A percentile compares a stretch with the other conserved stretches of the same genome.
These are phyloP conservation scores for Aphelinus certus DNA, from an alignment of 1,140 invertebrate genomes.

Conservation along the genomic window DNA sequence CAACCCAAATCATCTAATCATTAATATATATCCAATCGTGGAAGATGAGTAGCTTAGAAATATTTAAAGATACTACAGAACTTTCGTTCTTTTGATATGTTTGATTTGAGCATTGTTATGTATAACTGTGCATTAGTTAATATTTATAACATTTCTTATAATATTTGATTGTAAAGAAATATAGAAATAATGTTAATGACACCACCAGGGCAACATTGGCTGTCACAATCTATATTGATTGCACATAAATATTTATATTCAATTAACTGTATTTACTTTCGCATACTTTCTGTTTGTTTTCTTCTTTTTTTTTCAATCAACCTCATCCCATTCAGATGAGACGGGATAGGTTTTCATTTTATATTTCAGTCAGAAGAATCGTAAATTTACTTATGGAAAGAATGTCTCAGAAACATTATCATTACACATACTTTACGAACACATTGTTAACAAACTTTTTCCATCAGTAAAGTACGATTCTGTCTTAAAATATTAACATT, in stretches of 20 bases:
- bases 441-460: not conserved
- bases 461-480: constrained; percentile 16
- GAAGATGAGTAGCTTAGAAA: too few relatives aligned
- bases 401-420: constrained; percentile 14
- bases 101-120: not conserved
- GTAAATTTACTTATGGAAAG: constrained; percentile 1
- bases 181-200: not conserved
- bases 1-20: not conserved
- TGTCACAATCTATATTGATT: constrained; percentile 5
- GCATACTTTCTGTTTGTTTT: constrained; percentile 32
- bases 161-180: not conserved
- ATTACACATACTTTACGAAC: not conserved
- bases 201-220: not conserved
- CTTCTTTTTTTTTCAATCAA: not conserved
- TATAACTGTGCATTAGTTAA: not conserved
- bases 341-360: constrained; percentile 15
- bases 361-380: constrained; percentile 4
- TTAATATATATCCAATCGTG: not conserved
- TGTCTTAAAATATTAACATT: constrained; percentile 16
- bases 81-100: constrained; percentile 10
- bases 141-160: constrained; percentile 6
- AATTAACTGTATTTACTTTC: constrained; percentile 32
- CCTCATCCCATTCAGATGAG: constrained; percentile 1
- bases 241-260: constrained; percentile 29
- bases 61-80: not conserved